phyloP scores from a whole-genome alignment of 2,797 vertebrate species.

The Trematomus bernacchii region DNA sequence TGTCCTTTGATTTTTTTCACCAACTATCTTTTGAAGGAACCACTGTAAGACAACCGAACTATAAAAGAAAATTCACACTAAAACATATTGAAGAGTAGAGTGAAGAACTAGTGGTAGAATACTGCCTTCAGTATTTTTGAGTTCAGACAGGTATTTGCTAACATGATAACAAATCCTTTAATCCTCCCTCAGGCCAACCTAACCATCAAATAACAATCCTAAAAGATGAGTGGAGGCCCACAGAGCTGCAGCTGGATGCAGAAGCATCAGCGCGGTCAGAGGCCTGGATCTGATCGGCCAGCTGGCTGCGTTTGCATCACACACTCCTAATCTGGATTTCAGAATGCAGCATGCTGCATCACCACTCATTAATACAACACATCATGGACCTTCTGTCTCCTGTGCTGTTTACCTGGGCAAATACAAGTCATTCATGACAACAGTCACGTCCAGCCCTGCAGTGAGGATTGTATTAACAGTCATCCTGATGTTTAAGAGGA shows the following conservation, averaged over 20 bases:
- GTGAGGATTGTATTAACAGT: neutral
- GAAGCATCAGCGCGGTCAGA: conserved; percentile 51
- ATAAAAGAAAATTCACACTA: neutral
- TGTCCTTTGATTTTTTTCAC: conserved; percentile 17
- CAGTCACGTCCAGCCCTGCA: neutral
- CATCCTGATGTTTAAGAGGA: conserved; percentile 1
- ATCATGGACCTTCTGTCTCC: conserved; percentile 32
- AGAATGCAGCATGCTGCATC: conserved; percentile 56
- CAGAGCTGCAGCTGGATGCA: conserved; percentile 47
- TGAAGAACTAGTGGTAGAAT: conserved; percentile 1
- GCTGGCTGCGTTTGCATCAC: conserved; percentile 59
- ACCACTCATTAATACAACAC: conserved; percentile 55
- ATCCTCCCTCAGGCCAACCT: conserved; percentile 53
- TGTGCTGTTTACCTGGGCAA: conserved; percentile 28
- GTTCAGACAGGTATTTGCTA: conserved; percentile 69
- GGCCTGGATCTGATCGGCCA: conserved; percentile 45
- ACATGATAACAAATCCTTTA: conserved; percentile 72
- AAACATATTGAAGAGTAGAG: neutral
- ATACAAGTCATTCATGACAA: conserved; percentile 29
- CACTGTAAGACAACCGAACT: neutral
- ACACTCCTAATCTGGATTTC: conserved; percentile 69
- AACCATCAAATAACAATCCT: conserved; percentile 34
- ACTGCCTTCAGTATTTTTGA: conserved; percentile 21
- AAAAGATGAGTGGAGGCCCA: conserved; percentile 38
- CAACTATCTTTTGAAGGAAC: conserved; percentile 22